Base-by-base conservation (phyloP, 2,797 vertebrate genomes). In the Sebastes matsubarae region DNA sequence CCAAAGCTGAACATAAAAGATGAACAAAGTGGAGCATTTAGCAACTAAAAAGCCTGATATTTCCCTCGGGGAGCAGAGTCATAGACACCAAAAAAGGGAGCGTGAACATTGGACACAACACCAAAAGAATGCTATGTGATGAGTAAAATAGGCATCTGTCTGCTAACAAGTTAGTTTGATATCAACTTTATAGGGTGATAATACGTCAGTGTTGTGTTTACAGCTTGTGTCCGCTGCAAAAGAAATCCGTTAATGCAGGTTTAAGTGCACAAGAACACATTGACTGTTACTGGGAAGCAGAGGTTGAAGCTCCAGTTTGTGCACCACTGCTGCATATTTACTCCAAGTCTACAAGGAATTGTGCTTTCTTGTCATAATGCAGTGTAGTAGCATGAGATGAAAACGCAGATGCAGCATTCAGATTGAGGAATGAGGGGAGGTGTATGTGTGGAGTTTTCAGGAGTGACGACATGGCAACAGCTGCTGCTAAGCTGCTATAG, bases 381-480 rank as follows among this genome's bases (percentile, higher is more conserved):
- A 38, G 22, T 61, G 0, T 2, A 68, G 68, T 58, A 16, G 68
- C 72, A 13, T 5, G 66, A 72, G 63, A 10, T 13, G 67, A 61
- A 55, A 29, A 66, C 22, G 2, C 29, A 70, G 57, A 32, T 36
- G 3, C 4, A 75, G 30, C 30, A 18, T 50, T 69, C 20, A 52
- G 24, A 59, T 6, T 82, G 1, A 78, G 73, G 76, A 75, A 77
- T 68, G 71, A 71, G 13, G 58, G 60, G 57, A 10, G 13, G 55
- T 46, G 59, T 32, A 7, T 52, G 25, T 58, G 77, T 61, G 68
- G 75, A 69, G 75, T 67, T 69, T 38, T 36, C 38, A 52, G 46
- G 63, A 74, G 72, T 84, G 85, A 54, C 77, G 66, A 71, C 77
- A 74, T 64, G 46, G 54, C 76, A 68, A 27, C 90, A 94, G 92